phyloP scores from a whole-genome alignment of 2,797 vertebrate genomes.

The Nasua narica region DNA sequence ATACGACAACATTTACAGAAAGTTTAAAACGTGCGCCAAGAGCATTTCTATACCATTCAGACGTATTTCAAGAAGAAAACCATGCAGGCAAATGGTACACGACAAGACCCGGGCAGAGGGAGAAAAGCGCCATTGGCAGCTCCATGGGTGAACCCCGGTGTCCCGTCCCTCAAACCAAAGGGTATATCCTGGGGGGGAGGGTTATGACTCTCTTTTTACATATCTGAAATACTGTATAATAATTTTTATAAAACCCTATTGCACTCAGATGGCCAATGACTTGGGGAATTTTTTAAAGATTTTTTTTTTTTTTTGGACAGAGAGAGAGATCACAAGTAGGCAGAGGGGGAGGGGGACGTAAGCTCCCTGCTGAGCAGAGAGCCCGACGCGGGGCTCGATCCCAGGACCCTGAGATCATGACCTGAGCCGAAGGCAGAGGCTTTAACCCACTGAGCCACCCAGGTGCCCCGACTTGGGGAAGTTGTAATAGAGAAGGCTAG shows the following conservation, averaged over 20 bases:
- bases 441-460: no score
- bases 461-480: background rate
- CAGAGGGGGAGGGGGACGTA: no score
- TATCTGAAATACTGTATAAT: background rate
- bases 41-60: background rate
- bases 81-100: background rate
- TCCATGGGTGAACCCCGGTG: fast-evolving
- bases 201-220: background rate
- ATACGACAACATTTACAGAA: background rate
- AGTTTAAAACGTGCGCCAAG: background rate
- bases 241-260: background rate
- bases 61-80: background rate
- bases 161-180: background rate
- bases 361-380: no score
- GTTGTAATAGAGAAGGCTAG: background rate
- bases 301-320: no score
- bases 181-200: background rate
- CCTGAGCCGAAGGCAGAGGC: no score
- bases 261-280: background rate
- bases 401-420: no score
- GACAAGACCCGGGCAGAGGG: background rate
- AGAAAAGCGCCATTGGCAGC: fast-evolving
- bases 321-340: no score
- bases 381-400: no score
- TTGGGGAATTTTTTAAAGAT: background rate